Base-by-base conservation (phyloP, 2,797 vertebrate genomes). In the Melanotaenia boesemani region DNA sequence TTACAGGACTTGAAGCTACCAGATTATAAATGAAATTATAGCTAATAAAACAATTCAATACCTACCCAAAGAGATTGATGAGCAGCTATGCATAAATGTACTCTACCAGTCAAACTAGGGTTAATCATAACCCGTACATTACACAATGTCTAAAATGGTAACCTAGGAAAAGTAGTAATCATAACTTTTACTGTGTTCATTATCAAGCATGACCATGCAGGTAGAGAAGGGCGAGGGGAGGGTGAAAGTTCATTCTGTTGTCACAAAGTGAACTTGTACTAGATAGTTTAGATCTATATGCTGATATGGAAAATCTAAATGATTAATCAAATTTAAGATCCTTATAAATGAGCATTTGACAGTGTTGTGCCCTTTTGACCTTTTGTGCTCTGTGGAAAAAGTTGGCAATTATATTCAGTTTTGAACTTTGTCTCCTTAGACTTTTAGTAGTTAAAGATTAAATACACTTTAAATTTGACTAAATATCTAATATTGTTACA, bases 171-270 rank as follows among this genome's bases (percentile, higher is more conserved):
- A 11, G 32, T 7, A 66, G 16, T 20, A 20, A 41, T 10, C 10
- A n/a, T 18, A 57, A 8, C 9, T 76, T 74, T 83, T 77, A 80
- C 60, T 77, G 41, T 72, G 41, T 34, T 37, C 2, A 50, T 84
- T 82, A 82, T 89, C 79, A n/a, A 8, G 13, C 1, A 16, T 67
- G 71, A 59, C 22, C 1, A 9, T 60, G 58, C 28, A 26, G 41
- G 18, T 57, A 59, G n/a, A 50, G 57, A 2, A 6, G 41, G 13
- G 0, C 46, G 60, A n/a, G n/a, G n/a, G n/a, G 59, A 37, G 39
- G 83, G 11, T 85, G 63, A 89, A 85, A 80, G 84, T 86, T 84
- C 75, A 72, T 28, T 50, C 20, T 55, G 58, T 28, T 79, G 22
- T 81, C 44, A 30, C 46, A 22, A 6, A 26, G 34, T 52, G 57